Conservation (phyloP, 2,113 vertebrate species). For the Mustelus asterias region DNA sequence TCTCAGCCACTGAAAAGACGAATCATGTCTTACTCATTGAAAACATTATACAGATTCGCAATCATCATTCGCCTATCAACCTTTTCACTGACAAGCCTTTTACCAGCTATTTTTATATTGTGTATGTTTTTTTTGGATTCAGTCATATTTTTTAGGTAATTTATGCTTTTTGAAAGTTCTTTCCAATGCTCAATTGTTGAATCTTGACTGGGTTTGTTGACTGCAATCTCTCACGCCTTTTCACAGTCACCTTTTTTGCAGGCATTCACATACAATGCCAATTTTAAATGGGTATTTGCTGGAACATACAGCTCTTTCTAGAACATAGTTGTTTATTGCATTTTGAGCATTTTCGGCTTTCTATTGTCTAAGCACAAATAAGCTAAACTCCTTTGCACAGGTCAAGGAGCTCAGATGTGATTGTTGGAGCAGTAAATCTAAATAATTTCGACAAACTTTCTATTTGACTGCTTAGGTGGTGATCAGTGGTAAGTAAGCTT, state of each 20-base stretch:
- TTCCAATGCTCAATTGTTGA: background rate
- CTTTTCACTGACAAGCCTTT: background rate
- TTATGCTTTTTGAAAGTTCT: background rate
- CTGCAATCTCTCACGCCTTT: background rate
- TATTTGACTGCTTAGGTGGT: background rate
- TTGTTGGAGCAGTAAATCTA: background rate
- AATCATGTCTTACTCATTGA: background rate
- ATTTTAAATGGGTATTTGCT: background rate
- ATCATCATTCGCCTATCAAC: background rate
- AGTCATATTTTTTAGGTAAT: background rate
- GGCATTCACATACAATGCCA: background rate
- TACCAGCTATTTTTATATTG: background rate
- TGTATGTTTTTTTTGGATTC: conserved; percentile 1
- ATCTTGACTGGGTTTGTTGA: background rate
- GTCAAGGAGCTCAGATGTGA: background rate
- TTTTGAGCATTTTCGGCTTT: conserved; percentile 3
- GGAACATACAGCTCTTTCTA: background rate
- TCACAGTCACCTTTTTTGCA: background rate
- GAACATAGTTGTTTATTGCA: background rate
- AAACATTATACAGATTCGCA: background rate
- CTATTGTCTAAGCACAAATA: background rate
- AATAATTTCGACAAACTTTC: background rate
- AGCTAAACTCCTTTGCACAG: conserved; percentile 2
- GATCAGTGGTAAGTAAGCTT: background rate
- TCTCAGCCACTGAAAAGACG: background rate